Evolutionary conservation across 2,113 vertebrate species (phyloP), one percentile per base, ranked within the genome.

Genomic region (Platycercus adscitus): DNA sequence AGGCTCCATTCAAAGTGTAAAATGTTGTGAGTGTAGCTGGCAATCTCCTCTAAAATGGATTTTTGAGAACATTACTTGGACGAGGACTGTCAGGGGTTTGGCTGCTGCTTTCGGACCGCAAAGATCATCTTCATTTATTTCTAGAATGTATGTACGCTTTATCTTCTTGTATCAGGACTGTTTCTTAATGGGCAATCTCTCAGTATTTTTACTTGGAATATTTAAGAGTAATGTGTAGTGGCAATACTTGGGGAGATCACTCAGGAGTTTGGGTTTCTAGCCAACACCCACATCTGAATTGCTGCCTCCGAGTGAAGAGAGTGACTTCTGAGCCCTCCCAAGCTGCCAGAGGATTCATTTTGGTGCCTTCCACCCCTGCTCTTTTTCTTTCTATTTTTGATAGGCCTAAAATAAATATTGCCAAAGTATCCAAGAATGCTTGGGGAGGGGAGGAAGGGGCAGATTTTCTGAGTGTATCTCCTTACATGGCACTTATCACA

Each of bases 381-480:
- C 79, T 94, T 91, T 89, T 92, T 5, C 44, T 24, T 89, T 87
- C 85, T 95, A 17, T 93, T 93, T 96, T 83, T 84, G 63, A 85
- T 90, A 10, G 5, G 47, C 72, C 37, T 80, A 75, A 90, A 94
- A 94, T 86, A 90, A 90, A 78, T 78, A 64, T 37, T 85, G 69
- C 41, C 6, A 3, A 90, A 39, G 29, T 88, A 80, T 63, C 85
- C 60, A 73, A 88, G 64, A 78, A 46, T 73, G 49, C 21, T 11
- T 18, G 13, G 17, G 5, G 13, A 5, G 9, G 5, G 11, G 25
- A 17, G 20, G 20, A 5, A 7, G 33, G 8, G 1, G 5, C 16
- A 43, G 29, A 69, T 86, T 82, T 43, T 78, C 64, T 84, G 49
- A 37, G 11, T 56, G 18, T 69, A 72, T 93, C 56, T 94, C 82